Conservation (phyloP, 2,888 invertebrate genomes). For the Aplocera efformata region DNA sequence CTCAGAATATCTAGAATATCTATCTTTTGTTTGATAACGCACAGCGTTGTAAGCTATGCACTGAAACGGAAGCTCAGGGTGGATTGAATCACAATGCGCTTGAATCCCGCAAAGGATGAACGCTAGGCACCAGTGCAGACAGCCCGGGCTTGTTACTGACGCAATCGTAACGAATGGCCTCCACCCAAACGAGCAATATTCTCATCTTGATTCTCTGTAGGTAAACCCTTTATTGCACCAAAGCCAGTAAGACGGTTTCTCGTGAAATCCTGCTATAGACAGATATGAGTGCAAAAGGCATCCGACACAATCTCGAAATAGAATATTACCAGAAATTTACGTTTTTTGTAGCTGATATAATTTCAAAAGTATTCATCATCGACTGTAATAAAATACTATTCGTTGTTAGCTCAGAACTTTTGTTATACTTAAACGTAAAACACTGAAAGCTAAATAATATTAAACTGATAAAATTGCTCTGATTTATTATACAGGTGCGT, state of each 20-base stretch:
- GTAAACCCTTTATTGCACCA: too few species aligned
- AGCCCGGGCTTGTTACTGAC: slow-evolving; percentile 50
- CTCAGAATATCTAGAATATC: too few species aligned
- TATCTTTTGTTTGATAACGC: too few species aligned
- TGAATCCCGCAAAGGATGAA: slow-evolving; percentile 46
- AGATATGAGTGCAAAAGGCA: too few species aligned
- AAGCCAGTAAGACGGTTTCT: too few species aligned
- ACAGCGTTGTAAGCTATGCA: slow-evolving; percentile 40
- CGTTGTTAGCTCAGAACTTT: too few species aligned
- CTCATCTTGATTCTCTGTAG: too few species aligned
- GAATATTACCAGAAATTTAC: slow-evolving; percentile 44
- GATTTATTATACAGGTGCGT: slow-evolving; percentile 17
- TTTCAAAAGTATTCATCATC: slow-evolving; percentile 9
- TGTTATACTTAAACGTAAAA: too few species aligned
- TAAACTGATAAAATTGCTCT: slow-evolving; percentile 18
- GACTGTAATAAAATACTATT: too few species aligned
- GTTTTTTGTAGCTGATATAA: slow-evolving; percentile 18
- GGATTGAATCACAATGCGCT: slow-evolving; percentile 51
- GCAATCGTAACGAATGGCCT: slow-evolving; percentile 31
- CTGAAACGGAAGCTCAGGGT: slow-evolving; percentile 17
- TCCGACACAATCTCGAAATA: slow-evolving; percentile 44
- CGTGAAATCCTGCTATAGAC: too few species aligned
- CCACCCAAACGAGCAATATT: too few species aligned
- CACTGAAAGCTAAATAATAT: slow-evolving; percentile 21
- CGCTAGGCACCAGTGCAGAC: slow-evolving; percentile 43